Conservation (phyloP, 2,113 vertebrate genomes). For the Cynocephalus volans region DNA sequence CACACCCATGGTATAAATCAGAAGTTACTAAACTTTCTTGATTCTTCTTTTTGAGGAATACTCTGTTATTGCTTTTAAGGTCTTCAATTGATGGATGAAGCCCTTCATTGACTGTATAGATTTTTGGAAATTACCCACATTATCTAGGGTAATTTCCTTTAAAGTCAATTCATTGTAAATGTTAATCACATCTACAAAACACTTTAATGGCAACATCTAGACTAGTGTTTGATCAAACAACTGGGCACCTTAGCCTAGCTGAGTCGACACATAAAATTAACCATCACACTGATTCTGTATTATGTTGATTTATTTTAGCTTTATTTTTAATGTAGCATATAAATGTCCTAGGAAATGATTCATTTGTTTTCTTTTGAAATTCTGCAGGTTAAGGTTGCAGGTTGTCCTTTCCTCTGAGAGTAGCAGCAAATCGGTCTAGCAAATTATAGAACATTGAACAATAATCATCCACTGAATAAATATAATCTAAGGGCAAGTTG, state of each 20-base stretch:
- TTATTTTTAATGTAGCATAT: background rate
- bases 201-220: background rate
- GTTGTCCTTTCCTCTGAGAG: background rate
- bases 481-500: background rate
- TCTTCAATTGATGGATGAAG: background rate
- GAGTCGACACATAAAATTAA: background rate
- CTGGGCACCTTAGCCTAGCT: background rate
- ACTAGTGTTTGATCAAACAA: background rate
- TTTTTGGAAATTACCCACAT: background rate
- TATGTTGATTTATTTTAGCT: background rate
- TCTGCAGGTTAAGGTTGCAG: background rate
- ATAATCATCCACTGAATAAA: background rate
- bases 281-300: background rate
- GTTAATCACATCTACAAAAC: background rate
- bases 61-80: slow-evolving; percentile 8
- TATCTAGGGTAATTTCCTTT: background rate
- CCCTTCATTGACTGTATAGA: too few species aligned
- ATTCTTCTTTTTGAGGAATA: slow-evolving; percentile 21
- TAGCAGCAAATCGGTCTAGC: background rate
- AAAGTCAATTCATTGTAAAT: background rate
- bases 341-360: background rate
- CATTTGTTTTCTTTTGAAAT: slow-evolving; percentile 33
- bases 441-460: background rate
- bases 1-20: background rate
- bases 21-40: background rate